Evolutionary conservation across 2,888 invertebrate genomes (phyloP), one percentile per base, ranked within the genome.

Genomic region (Patella pellucida): DNA sequence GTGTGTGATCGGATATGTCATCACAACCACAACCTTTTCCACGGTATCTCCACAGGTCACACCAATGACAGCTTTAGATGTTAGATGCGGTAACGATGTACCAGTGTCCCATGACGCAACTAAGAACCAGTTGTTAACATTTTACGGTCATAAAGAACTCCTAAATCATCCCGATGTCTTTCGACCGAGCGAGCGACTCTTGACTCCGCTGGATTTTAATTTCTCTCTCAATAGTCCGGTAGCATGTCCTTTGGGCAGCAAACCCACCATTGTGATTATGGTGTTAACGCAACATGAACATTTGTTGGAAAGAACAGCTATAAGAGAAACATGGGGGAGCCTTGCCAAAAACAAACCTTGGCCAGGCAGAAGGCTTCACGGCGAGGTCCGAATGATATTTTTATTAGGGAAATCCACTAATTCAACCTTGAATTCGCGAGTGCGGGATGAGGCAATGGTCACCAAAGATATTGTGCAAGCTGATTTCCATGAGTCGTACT

Each of bases 401-500:
- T 62, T 62, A 62, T 23, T 62, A 14, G 62, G 62, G 19, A 12
- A 19, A 3, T 23, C 23, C 19, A 23, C 11, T 9, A 23, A 62
- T 23, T 11, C 62, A 12, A 9, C 62, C 11, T 23, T 62, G 62
- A 62, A 62, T 62, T 23, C 19, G 23, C 19, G 12, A 23, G 62
- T 62, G 19, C 19, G 23, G 23, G 15, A 12, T n/a, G 62, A 62
- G 23, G 62, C 62, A 2, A 23, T 4, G 2, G 23, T 23, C 19
- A 12, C 11, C 3, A 62, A 14, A 62, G 62, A 72, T 56, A 72
- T 72, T 23, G 56, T 72, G 7, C 23, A 54, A 31, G 72, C 72
- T 2, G 27, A 72, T 41, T 72, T 72, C 41, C 19, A 14, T 15
- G 72, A 72, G 2, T 72, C 72, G 7, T 72, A 72, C 56, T 56